phyloP scores from a whole-genome alignment of 2,888 invertebrate genomes.

The Hymenopus coronatus region DNA sequence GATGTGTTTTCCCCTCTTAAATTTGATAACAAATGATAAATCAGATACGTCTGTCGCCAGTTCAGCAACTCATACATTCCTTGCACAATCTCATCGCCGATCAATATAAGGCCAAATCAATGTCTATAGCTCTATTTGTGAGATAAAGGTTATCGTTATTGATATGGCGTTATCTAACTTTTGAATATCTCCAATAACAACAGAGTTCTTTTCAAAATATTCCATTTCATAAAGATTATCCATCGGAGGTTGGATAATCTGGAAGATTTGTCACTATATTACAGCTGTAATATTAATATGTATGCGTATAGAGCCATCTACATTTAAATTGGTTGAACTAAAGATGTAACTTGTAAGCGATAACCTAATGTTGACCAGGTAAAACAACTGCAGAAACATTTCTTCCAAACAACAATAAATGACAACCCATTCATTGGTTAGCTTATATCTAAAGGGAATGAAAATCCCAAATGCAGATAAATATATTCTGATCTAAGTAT shows the following conservation, averaged over 20 bases:
- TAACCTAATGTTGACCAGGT: too few species aligned
- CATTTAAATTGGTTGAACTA: too few species aligned
- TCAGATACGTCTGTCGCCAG: neutral
- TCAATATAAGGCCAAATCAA: neutral
- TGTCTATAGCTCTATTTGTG: neutral
- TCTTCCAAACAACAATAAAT: too few species aligned
- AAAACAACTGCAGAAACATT: too few species aligned
- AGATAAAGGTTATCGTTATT: neutral
- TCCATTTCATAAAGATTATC: neutral
- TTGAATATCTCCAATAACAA: neutral
- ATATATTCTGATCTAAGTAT: too few species aligned
- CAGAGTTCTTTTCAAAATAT: neutral
- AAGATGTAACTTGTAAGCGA: too few species aligned
- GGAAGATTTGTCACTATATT: neutral
- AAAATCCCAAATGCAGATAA: too few species aligned
- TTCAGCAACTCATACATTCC: neutral
- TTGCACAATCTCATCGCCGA: neutral
- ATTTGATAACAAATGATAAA: neutral
- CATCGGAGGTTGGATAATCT: neutral
- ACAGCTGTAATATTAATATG: too few species aligned
- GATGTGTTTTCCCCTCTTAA: neutral
- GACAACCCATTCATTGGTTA: too few species aligned
- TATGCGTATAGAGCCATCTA: too few species aligned
- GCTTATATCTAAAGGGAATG: too few species aligned
- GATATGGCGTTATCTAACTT: neutral